A percentile compares a stretch with the other conserved stretches of the same genome.
phyloP scores from a whole-genome alignment of 2,888 invertebrate species.

The Zygothrica quintamaculata region DNA sequence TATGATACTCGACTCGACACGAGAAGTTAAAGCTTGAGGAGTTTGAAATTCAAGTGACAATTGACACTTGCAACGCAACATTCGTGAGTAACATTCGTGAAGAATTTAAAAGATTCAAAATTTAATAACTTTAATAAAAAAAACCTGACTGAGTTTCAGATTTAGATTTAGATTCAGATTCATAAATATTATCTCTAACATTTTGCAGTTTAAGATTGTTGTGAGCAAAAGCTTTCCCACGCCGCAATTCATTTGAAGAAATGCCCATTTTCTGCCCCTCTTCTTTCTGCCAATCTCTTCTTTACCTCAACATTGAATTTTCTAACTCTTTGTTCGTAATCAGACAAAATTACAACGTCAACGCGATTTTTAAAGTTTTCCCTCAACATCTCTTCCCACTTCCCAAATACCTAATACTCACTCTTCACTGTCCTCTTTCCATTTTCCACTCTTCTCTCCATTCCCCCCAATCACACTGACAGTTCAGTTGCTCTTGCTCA shows the following conservation, averaged over 20 bases:
- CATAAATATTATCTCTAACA: not conserved
- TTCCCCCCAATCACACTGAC: not conserved
- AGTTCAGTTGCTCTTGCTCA: constrained; percentile 13
- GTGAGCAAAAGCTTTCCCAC: constrained; percentile 62
- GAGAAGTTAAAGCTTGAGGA: too few relatives aligned
- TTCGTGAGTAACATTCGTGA: too few relatives aligned
- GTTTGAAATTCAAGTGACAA: constrained; percentile 51
- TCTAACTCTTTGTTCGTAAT: constrained; percentile 38
- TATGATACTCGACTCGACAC: constrained; percentile 12
- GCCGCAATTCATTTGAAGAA: constrained; percentile 49
- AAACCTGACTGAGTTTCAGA: too few relatives aligned
- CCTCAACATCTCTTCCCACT: constrained; percentile 14
- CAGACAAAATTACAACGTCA: constrained; percentile 71
- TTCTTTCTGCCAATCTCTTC: not conserved
- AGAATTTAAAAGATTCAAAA: not conserved
- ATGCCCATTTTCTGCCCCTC: constrained; percentile 10
- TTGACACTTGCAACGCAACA: constrained; percentile 34
- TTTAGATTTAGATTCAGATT: too few relatives aligned
- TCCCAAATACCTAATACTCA: constrained; percentile 1
- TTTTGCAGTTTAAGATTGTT: constrained; percentile 19
- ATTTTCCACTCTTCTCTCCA: not conserved
- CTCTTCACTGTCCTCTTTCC: not conserved
- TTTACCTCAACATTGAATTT: not conserved
- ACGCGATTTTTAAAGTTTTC: constrained; percentile 37
- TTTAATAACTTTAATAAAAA: too few relatives aligned